Base-by-base conservation (phyloP, 2,888 invertebrate species). In the Drymonia ruficornis region DNA sequence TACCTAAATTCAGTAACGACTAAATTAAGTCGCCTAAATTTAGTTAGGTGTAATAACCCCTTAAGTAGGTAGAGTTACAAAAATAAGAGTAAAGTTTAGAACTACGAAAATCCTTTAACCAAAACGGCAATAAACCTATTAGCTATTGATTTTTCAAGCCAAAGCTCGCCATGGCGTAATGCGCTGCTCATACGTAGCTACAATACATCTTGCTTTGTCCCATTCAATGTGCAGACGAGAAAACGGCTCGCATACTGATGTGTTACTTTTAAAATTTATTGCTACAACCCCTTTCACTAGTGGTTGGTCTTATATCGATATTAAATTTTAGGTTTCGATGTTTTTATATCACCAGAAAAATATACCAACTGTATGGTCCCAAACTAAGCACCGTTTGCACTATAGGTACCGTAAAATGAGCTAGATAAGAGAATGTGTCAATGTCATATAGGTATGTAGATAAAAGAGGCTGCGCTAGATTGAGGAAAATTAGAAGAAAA, bases 231-330 rank as follows among this genome's bases (percentile, higher is more conserved):
- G 78, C 78, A 85, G 81, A 83, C 80, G 83, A 72, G 74, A 81
- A 78, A 76, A 85, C 88, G 82, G 65, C 71, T 79, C 67, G 91
- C 88, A 92, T 92, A 92, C 90, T 90, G 87, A 91, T 92, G 86
- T 76, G 83, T 80, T 85, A 82, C 84, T 86, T 86, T 89, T 85
- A 83, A 89, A 89, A 89, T 90, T 86, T 91, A 89, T 90, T 89
- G 87, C 86, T 71, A 67, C 51, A 70, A 74, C 74, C 67, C n/a
- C 71, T 65, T 70, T 65, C 18, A 63, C 72, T 76, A 72, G 74
- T 71, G 74, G 61, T 60, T 74, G 70, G 52, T 51, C 50, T 44
- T 15, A 2, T 61, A 59, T 70, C 70, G 70, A 70, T 67, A 67
- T 36, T 59, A 36, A 15, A 46, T 53, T 55, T 50, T 52, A 11